Conservation (phyloP, 2,797 vertebrate species). For the Peromyscus aztecus region DNA sequence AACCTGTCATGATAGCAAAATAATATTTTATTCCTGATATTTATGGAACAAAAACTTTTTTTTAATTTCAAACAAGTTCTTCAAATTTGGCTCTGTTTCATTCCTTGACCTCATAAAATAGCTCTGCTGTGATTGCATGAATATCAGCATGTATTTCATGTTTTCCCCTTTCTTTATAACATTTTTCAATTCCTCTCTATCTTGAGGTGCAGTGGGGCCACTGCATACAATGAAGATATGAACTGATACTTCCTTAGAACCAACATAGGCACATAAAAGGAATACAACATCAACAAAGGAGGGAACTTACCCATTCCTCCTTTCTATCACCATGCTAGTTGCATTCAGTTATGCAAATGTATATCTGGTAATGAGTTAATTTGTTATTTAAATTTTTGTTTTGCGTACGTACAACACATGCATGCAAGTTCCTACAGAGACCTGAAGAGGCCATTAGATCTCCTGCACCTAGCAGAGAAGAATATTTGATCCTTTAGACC, state of each 20-base stretch:
- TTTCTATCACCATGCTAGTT: background rate
- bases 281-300: background rate
- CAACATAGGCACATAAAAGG: background rate
- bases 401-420: background rate
- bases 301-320: rapidly evolving
- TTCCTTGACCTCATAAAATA: background rate
- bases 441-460: background rate
- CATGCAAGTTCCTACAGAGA: rapidly evolving
- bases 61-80: background rate
- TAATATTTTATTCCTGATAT: background rate
- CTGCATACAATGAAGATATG: background rate
- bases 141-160: background rate
- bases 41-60: background rate
- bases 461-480: background rate
- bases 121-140: background rate
- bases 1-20: background rate
- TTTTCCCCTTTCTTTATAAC: background rate
- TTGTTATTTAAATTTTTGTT: background rate
- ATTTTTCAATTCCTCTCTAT: background rate
- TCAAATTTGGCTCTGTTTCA: rapidly evolving
- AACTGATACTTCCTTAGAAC: background rate
- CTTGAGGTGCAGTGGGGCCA: background rate
- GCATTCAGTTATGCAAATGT: background rate
- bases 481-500: background rate
- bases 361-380: background rate